Base-by-base conservation (phyloP, 1,140 invertebrate species). In the Lepidotrigona ventralis region DNA sequence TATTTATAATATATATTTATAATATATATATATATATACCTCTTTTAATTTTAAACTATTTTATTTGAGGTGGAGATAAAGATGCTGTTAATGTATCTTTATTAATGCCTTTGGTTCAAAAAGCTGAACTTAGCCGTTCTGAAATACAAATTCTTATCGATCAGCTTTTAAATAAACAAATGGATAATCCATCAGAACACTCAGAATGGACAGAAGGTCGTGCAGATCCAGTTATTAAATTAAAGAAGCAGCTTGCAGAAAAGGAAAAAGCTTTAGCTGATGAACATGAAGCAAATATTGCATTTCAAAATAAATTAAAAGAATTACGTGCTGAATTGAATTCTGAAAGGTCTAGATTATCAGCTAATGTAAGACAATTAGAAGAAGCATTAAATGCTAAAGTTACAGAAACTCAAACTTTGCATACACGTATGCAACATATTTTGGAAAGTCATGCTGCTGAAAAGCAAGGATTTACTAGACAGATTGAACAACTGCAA, bases 71-170 rank as follows among this genome's bases (percentile, higher is more conserved):
- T 64, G 95, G 95, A 46, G 96, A 96, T 83, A 94, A 93, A 78
- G 95, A 96, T 88, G 96, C 95, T 51, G 94, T 96, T 54, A 96
- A 96, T 77, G 95, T 97, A 14, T 96, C 95, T 46, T 93, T 97
- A 68, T 90, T 98, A 83, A 95, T 97, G 84, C 95, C 96, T 46
- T 95, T 97, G 12, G 96, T 98, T 19, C 96, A 96, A 85, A 96
- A 96, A 86, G 96, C 97, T 75, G 96, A 97, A 81, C 94, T 98
- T 0, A 97, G 97, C 85, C 96, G 97, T 81, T 96, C 95, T 69
- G 98, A 98, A 93, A 97, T 98, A 83, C 98, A 98, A 94, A 96
- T 97, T 83, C 95, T 98, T 19, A 98, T 98, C 90, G 98, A 98
- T 92, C 96, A 97, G 79, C 94, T 98, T 70, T 94, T 98, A 53